Base-by-base conservation (phyloP, 2,888 invertebrate genomes). In the Caenorhabditis virilis region DNA sequence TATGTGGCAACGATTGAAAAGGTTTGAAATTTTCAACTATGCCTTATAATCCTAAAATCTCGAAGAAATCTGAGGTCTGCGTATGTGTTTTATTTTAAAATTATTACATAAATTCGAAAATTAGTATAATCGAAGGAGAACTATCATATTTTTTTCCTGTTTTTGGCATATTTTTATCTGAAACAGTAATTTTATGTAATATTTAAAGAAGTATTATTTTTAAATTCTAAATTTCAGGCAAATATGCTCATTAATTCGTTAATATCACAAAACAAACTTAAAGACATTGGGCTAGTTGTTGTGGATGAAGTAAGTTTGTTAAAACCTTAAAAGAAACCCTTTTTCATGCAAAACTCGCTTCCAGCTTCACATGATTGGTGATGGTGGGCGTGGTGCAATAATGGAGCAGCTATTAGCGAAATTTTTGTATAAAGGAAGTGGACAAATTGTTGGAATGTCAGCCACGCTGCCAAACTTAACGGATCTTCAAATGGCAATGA, bases 1-100 rank as follows among this genome's bases (percentile, higher is more conserved):
- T 97, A 90, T 80, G 88, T 97, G 41, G 92, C 92, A 1, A 97
- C 97, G 0, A 93, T 95, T 66, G 97, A 98, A 85, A 95, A 95
- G 42, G 65, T 54, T 25, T 18, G 33, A 3, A 13, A 20, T 33
- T 43, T 50, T 49, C 7, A n/a, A n/a, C n/a, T n/a, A n/a, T n/a
- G n/a, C n/a, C n/a, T n/a, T n/a, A n/a, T n/a, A n/a, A n/a, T n/a
- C n/a, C n/a, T n/a, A n/a, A n/a, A n/a, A n/a, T n/a, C n/a, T n/a
- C n/a, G n/a, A n/a, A n/a, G n/a, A n/a, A n/a, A n/a, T n/a, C n/a
- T n/a, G n/a, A n/a, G n/a, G n/a, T n/a, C n/a, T n/a, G n/a, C n/a
- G n/a, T n/a, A n/a, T n/a, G n/a, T n/a, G n/a, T n/a, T n/a, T n/a
- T n/a, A n/a, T n/a, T n/a, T n/a, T n/a, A n/a, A n/a, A n/a, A n/a